Evolutionary conservation across 2,888 invertebrate species (phyloP), one percentile per base, ranked within the genome.

Genomic region (Clunio marinus): DNA sequence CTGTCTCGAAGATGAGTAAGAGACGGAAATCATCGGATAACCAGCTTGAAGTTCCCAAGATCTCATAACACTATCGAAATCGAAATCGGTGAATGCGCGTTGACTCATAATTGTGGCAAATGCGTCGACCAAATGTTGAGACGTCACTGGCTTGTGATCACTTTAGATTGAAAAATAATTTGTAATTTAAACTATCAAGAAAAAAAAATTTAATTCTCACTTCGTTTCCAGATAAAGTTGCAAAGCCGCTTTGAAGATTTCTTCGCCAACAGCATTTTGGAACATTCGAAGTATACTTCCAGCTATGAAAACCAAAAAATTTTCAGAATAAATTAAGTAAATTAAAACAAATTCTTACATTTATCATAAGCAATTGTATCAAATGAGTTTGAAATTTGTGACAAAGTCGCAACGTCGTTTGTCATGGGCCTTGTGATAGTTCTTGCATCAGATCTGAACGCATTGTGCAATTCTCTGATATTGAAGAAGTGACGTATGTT

Each of bases 21-120:
- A 32, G 4, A 32, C 4, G n/a, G 10, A 10, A 41, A 41, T n/a
- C 41, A n/a, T 5, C 7, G 10, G 10, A 32, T 32, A 5, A 10
- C 32, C 32, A 32, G 32, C 32, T 8, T 32, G 32, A 32, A 82
- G 79, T 0, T 86, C 87, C 90, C 90, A 91, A 13, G 58, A 35
- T 68, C 58, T 68, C 15, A 68, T 55, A 10, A 28, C 55, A 3
- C 4, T 25, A 10, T 41, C 27, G 13, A 32, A 55, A 24, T 51
- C 27, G 15, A 58, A 58, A 25, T 24, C 15, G 7, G 22, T 22
- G 10, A n/a, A 2, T 2, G 22, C 15, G 1, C 15, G 2, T 7
- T 4, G 2, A 1, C 4, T 15, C 15, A 51, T n/a, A 28, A 32
- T 10, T n/a, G 41, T n/a, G n/a, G 7, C n/a, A 15, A 41, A 41